Percentiles rank a stretch among this genome's conserved stretches.
These are phyloP conservation scores for Drosophila cognata DNA, from an alignment of 2,888 invertebrate species.

Conservation along the genomic window DNA sequence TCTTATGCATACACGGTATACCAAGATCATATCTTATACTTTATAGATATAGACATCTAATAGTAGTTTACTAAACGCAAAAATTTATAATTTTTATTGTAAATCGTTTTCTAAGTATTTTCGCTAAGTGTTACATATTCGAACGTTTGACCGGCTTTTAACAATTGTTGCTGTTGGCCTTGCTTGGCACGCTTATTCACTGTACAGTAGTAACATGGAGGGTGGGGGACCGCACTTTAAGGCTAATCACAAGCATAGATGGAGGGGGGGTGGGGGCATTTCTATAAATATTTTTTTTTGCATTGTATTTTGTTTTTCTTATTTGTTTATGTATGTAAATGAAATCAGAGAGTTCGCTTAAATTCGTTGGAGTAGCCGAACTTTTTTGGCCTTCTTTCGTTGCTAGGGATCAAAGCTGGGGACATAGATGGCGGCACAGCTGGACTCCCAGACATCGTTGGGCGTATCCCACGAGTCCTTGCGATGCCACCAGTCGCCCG, in stretches of 20 bases:
- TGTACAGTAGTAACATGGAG: conserved; percentile 51
- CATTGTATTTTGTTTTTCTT: not conserved
- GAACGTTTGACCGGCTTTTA: conserved; percentile 47
- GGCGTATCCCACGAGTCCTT: conserved; percentile 87
- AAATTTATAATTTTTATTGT: conserved; percentile 27
- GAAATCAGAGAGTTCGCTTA: not conserved
- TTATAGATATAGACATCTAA: conserved; percentile 3
- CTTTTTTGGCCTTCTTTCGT: not conserved
- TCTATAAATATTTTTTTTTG: not conserved
- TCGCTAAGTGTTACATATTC: conserved; percentile 45
- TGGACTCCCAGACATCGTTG: conserved; percentile 90
- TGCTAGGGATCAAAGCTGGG: conserved; percentile 84
- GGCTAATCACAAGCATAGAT: conserved; percentile 41
- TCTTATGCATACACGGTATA: not conserved
- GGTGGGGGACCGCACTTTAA: conserved; percentile 17
- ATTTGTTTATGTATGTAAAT: not conserved
- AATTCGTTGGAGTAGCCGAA: conserved; percentile 21
- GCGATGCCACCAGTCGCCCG: conserved; percentile 88
- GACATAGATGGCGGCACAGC: conserved; percentile 88
- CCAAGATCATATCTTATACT: conserved; percentile 1
- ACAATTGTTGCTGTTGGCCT: conserved; percentile 46
- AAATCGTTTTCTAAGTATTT: conserved; percentile 14
- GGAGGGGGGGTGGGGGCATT: conserved; percentile 5
- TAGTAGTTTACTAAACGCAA: conserved; percentile 29
- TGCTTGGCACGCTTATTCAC: conserved; percentile 63